Conservation (phyloP, 2,888 invertebrate species). For the Drosophila niveifrons region DNA sequence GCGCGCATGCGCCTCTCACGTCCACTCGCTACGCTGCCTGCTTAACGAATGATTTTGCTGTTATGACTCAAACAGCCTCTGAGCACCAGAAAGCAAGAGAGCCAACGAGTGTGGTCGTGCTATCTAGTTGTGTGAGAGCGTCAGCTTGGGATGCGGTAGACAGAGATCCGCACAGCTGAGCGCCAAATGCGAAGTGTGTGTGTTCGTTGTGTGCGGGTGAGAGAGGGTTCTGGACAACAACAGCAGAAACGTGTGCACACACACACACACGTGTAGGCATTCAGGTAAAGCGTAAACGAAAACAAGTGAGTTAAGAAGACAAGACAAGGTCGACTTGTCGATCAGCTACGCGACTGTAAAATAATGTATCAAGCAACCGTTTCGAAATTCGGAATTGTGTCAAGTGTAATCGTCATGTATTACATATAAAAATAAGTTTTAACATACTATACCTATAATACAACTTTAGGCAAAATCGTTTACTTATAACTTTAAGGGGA, state of each 20-base stretch:
- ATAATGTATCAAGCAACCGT: background rate
- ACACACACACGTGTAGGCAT: conserved; percentile 12
- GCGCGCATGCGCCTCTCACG: conserved; percentile 79
- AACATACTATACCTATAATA: background rate
- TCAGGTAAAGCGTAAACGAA: conserved; percentile 47
- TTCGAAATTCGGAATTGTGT: conserved; percentile 5
- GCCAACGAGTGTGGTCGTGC: conserved; percentile 3
- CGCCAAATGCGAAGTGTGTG: background rate
- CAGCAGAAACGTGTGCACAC: conserved; percentile 32
- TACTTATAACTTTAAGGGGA: background rate
- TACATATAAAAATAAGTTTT: background rate
- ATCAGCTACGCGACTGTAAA: conserved; percentile 4
- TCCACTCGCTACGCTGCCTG: conserved; percentile 66
- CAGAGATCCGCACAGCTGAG: conserved; percentile 55
- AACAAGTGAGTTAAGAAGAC: conserved; percentile 59
- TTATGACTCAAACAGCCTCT: conserved; percentile 36
- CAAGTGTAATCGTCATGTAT: background rate
- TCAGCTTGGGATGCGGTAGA: conserved; percentile 36
- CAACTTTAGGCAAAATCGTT: background rate
- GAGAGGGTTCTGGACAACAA: conserved; percentile 34
- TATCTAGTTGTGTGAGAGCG: conserved; percentile 1
- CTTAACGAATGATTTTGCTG: conserved; percentile 63
- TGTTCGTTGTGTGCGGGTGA: conserved; percentile 52
- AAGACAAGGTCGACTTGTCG: conserved; percentile 29
- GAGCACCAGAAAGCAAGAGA: conserved; percentile 11